Evolutionary conservation across 2,797 vertebrate species (phyloP), one percentile per base, ranked within the genome.

Genomic region (Linurgus olivaceus): DNA sequence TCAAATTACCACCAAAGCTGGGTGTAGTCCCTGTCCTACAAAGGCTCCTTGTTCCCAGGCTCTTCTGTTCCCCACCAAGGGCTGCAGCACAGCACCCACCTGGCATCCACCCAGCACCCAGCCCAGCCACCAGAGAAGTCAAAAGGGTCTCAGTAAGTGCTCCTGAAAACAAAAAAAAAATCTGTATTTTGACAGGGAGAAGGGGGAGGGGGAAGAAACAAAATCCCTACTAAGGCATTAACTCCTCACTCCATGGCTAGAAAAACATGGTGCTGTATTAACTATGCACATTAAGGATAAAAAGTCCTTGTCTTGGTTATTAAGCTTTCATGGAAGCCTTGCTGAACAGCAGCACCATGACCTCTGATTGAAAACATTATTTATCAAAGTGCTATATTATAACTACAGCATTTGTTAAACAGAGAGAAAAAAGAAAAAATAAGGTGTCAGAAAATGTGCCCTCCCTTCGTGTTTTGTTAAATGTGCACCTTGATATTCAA

Each of bases 51-150:
- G 50, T 88, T 73, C 55, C 72, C 54, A 44, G 45, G 62, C 44
- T 55, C 76, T 54, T 83, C 63, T 65, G 35, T 3, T 79, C 35
- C 38, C 38, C 33, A 59, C 33, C 42, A 50, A 29, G n/a, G 59
- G 47, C 44, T 18, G 70, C 37, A 78, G 86, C 71, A 75, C 79
- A 78, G 45, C 67, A 65, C 50, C 78, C 28, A 18, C 19, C 44
- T 70, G 71, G 57, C 66, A 81, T 4, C 44, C 20, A 38, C 51
- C 28, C 72, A 86, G 74, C 70, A 70, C 57, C 66, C 73, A 59
- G 12, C 45, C 59, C n/a, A 23, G 57, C 1, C 71, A 72, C 0
- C 0, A 25, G 25, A 54, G 47, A 58, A 54, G 26, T 42, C 68
- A 68, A 38, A 94, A 80, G 25, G 8, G 13, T 59, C 50, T 71